These are phyloP conservation scores for Rhaphigaster nebulosa DNA, from an alignment of 2,888 invertebrate species.

Conservation along the genomic window DNA sequence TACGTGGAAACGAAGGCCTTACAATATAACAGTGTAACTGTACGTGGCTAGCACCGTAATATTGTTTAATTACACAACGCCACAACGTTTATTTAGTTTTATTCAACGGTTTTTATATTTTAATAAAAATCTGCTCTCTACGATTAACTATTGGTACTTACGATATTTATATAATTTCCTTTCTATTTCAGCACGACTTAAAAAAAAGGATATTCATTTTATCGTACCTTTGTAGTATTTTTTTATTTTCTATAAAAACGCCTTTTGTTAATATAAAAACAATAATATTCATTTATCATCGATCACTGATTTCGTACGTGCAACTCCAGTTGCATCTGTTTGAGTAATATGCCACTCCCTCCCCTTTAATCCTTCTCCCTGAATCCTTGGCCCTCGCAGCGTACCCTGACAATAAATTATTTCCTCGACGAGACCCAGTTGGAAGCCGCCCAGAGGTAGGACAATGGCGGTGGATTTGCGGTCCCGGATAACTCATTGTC, in stretches of 20 bases:
- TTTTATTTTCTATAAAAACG: too few species aligned
- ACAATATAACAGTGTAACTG: not conserved
- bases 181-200: too few species aligned
- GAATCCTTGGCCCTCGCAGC: not conserved
- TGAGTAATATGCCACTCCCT: not conserved
- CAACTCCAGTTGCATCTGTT: not conserved
- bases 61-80: not conserved
- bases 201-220: too few species aligned
- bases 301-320: too few species aligned
- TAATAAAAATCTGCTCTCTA: too few species aligned
- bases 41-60: not conserved
- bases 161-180: too few species aligned
- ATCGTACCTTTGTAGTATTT: too few species aligned
- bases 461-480: not conserved
- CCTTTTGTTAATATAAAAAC: too few species aligned
- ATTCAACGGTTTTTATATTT: too few species aligned
- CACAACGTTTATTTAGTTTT: too few species aligned
- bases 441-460: not conserved
- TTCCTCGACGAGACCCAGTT: not conserved
- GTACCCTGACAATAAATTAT: not conserved
- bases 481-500: conserved; percentile 22
- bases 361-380: not conserved
- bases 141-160: too few species aligned
- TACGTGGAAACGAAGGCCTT: conserved; percentile 16
- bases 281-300: too few species aligned